phyloP scores from a whole-genome alignment of 1,140 invertebrate genomes.

The Drosophila mayri region DNA sequence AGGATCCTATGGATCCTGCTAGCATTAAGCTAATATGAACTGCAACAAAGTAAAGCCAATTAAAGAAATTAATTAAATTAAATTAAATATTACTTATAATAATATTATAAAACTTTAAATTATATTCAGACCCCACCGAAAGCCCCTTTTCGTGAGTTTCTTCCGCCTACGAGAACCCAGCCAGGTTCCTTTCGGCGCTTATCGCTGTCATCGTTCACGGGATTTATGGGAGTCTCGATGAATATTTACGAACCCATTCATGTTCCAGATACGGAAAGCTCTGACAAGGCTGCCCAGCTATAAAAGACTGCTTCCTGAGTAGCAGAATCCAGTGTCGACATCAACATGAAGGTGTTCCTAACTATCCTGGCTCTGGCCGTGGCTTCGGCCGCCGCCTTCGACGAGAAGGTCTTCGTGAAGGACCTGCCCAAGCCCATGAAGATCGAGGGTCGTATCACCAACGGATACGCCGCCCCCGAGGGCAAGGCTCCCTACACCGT shows the following conservation, averaged over 20 bases:
- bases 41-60: not conserved
- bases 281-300: not conserved
- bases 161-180: not conserved
- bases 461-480: conserved; percentile 64
- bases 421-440: conserved; percentile 36
- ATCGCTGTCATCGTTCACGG: conserved; percentile 15
- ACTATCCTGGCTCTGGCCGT: conserved; percentile 44
- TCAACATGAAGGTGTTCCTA: conserved; percentile 51
- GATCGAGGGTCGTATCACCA: conserved; percentile 74
- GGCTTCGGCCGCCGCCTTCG: conserved; percentile 34
- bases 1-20: not conserved
- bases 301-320: conserved; percentile 25
- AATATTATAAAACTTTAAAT: no score
- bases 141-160: not conserved
- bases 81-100: not conserved
- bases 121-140: not conserved
- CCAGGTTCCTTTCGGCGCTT: not conserved
- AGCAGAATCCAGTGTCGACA: conserved; percentile 43
- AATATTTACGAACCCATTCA: conserved; percentile 25
- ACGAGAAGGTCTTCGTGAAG: conserved; percentile 42
- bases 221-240: conserved; percentile 25
- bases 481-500: no score
- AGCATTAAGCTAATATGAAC: not conserved
- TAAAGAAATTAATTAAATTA: no score
- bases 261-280: conserved; percentile 3